These are phyloP conservation scores for Pteromalus puparum DNA, from an alignment of 1,140 invertebrate genomes.

Conservation along the genomic window DNA sequence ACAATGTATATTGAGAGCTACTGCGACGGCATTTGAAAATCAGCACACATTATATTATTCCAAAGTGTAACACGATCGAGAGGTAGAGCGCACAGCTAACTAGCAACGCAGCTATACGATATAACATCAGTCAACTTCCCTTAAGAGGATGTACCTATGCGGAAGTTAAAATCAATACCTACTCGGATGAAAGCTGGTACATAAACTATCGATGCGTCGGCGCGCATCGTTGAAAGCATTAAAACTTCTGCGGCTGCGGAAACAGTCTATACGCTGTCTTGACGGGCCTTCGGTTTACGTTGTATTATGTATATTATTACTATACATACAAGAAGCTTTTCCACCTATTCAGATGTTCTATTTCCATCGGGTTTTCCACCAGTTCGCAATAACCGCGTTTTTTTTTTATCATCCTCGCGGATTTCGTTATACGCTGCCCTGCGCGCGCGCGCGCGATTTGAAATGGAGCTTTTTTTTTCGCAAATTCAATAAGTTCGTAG, in stretches of 20 bases:
- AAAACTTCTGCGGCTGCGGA: neutral
- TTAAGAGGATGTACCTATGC: neutral
- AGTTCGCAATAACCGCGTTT: no score
- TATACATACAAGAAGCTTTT: neutral
- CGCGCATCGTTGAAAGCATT: slow-evolving; percentile 5
- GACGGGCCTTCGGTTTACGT: neutral
- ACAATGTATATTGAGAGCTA: neutral
- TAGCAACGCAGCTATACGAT: neutral
- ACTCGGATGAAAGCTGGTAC: neutral
- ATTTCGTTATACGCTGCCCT: no score
- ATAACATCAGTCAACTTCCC: neutral
- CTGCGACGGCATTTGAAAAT: no score
- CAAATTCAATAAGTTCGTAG: no score
- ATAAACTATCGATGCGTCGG: neutral
- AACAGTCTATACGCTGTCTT: neutral
- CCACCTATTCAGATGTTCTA: neutral
- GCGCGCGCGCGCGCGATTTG: no score
- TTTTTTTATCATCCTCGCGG: no score
- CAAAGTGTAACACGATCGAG: neutral
- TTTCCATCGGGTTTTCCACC: neutral
- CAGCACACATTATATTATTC: neutral
- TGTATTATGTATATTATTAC: neutral
- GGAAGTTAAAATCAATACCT: slow-evolving; percentile 17
- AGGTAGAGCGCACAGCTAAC: neutral
- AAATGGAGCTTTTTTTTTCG: no score